Conservation (phyloP, 2,113 vertebrate genomes). For the Strix aluco region DNA sequence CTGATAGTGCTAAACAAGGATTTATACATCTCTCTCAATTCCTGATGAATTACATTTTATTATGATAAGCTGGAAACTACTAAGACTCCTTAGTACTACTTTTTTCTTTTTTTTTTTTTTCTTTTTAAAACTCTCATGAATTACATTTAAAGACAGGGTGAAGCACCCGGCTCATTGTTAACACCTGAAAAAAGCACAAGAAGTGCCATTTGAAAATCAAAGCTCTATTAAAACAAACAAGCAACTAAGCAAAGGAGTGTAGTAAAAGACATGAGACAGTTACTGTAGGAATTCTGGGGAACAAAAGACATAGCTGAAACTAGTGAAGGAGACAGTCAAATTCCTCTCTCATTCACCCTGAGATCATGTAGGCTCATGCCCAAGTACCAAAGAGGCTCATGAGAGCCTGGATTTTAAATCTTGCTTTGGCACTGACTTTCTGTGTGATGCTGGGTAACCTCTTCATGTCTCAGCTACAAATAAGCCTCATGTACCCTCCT, state of each 20-base stretch:
- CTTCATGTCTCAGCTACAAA: neutral
- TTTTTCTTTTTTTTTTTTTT: neutral
- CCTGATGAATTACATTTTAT: neutral
- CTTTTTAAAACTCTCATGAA: neutral
- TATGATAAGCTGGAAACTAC: neutral
- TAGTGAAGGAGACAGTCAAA: neutral
- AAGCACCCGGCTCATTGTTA: neutral
- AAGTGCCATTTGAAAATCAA: neutral
- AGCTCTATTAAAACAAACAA: neutral
- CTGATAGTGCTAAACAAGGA: neutral
- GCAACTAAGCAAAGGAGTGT: neutral
- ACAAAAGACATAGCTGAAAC: neutral
- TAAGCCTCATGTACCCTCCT: neutral
- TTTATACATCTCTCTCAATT: neutral
- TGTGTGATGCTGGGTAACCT: neutral
- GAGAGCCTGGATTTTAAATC: neutral
- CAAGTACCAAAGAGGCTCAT: neutral
- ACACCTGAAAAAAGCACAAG: neutral
- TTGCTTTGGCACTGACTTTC: neutral
- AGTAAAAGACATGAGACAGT: neutral
- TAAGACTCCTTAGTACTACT: neutral
- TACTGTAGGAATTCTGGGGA: neutral
- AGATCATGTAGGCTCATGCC: rapidly evolving
- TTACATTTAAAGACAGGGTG: neutral
- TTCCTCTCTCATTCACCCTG: neutral